Percentiles rank a stretch among this genome's conserved stretches.
Conservation (phyloP, 2,113 vertebrate species). For the Neotragus pygmaeus region DNA sequence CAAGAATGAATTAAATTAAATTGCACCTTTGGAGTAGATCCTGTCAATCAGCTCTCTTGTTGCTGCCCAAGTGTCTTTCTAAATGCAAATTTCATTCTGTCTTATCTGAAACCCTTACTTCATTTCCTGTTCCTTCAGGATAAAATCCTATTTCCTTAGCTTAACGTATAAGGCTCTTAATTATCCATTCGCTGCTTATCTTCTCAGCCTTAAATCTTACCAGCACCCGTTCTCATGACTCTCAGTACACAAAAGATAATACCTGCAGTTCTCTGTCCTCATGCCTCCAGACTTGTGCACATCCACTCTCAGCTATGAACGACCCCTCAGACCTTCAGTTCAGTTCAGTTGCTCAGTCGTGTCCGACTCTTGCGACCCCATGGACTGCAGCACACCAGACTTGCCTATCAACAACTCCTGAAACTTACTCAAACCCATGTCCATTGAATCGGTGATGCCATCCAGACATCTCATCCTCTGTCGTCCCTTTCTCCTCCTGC, state of each 20-base stretch:
- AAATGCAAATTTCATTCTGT: neutral
- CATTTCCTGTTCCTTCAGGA: neutral
- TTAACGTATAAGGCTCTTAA: neutral
- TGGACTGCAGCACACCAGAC: neutral
- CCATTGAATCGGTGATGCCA: neutral
- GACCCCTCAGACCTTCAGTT: neutral
- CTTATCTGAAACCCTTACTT: neutral
- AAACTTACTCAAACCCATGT: neutral
- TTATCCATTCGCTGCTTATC: neutral
- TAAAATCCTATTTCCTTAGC: neutral
- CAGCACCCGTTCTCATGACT: no score
- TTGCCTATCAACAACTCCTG: neutral
- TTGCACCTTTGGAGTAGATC: neutral
- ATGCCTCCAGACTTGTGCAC: neutral
- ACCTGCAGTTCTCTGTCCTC: neutral
- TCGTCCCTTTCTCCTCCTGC: neutral
- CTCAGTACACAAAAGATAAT: fast-evolving
- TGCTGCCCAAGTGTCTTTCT: neutral
- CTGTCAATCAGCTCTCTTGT: neutral
- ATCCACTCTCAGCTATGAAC: neutral
- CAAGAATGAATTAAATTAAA: neutral
- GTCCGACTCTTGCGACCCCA: neutral
- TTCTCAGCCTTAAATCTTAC: neutral
- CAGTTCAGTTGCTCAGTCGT: neutral
- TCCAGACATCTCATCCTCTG: neutral